Conservation (phyloP, 2,113 vertebrate genomes). For the Numenius arquata region DNA sequence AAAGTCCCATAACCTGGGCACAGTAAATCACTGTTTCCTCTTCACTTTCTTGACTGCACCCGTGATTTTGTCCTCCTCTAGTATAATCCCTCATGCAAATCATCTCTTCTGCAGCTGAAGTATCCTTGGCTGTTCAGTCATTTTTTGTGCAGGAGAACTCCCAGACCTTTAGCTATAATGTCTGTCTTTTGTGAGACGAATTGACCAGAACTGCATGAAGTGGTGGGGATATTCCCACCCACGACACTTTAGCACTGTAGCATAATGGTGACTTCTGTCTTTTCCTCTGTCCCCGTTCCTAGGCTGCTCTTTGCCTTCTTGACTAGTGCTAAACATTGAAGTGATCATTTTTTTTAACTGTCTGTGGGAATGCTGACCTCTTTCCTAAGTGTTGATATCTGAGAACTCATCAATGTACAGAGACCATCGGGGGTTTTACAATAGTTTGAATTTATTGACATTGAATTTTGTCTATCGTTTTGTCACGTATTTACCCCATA, state of each 20-base stretch:
- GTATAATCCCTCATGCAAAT: background rate
- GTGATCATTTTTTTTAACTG: background rate
- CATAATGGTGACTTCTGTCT: background rate
- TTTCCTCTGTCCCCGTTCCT: background rate
- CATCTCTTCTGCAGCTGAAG: background rate
- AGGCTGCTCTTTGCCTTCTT: background rate
- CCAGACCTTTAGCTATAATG: background rate
- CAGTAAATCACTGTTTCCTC: background rate
- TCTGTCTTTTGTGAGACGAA: background rate
- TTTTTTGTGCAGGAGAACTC: background rate
- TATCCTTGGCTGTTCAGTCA: background rate
- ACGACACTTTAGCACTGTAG: too few species aligned
- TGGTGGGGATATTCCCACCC: background rate
- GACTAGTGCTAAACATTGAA: background rate
- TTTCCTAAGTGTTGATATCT: background rate
- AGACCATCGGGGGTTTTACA: background rate
- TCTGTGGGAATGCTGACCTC: background rate
- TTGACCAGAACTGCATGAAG: background rate
- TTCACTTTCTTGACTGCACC: background rate
- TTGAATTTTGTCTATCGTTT: background rate
- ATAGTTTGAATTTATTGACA: background rate
- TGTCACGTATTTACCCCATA: background rate
- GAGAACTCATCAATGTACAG: background rate
- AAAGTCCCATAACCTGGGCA: background rate
- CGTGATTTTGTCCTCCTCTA: background rate